These are phyloP conservation scores for Pan troglodytes DNA, from an alignment of 2,113 vertebrate genomes.

Conservation along the genomic window NHGRI_mPanTro3-v2.1_pri NC_072408.2:36564501-36565000, in stretches of 20 bases:
- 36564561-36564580: conserved; percentile 51
- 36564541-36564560: conserved; percentile 66
- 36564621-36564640: conserved; percentile 42
- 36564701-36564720: background rate
- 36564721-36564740: background rate
- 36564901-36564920: background rate
- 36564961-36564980: background rate
- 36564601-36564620: conserved; percentile 57
- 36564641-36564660: background rate
- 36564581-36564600: conserved; percentile 40
- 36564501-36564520: conserved; percentile 63
- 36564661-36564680: background rate
- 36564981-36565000: background rate
- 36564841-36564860: background rate
- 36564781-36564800: background rate
- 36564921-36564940: background rate
- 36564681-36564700: background rate
- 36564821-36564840: background rate
- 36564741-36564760: background rate
- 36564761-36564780: background rate
- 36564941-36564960: background rate
- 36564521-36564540: conserved; percentile 73
- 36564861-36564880: background rate
- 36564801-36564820: background rate
- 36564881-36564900: background rate